Conservation (phyloP, 2,888 invertebrate species). For the Melinaea menophilus region DNA sequence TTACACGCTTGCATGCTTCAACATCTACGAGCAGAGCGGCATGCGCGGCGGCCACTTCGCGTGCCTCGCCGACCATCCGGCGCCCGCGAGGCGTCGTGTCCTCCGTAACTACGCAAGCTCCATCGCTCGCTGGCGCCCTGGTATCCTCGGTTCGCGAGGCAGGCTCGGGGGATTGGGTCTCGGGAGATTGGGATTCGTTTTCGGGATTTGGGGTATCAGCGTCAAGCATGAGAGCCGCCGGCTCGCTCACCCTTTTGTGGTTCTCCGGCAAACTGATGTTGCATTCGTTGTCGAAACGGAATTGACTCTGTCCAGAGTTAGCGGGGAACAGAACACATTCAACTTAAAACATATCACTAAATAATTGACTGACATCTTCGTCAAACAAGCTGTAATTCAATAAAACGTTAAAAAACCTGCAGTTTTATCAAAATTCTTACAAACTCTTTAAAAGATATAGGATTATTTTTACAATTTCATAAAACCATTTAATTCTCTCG, state of each 20-base stretch:
- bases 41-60: constrained; percentile 73
- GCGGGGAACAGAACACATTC: constrained; percentile 28
- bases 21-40: constrained; percentile 76
- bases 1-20: constrained; percentile 84
- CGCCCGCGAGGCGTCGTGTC: constrained; percentile 67
- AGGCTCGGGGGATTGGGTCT: constrained; percentile 44
- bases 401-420: no score
- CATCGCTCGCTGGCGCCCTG: constrained; percentile 49
- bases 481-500: no score
- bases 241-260: constrained; percentile 96
- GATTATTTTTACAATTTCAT: no score
- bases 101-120: constrained; percentile 71
- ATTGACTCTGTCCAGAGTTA: constrained; percentile 88
- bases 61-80: constrained; percentile 71
- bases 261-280: constrained; percentile 98
- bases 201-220: constrained; percentile 45
- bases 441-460: no score
- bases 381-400: no score
- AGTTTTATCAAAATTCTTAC: no score
- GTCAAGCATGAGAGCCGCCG: constrained; percentile 67
- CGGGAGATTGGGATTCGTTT: constrained; percentile 43
- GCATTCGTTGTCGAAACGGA: constrained; percentile 99
- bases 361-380: not conserved
- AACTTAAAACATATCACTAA: constrained; percentile 2
- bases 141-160: constrained; percentile 58